Base-by-base conservation (phyloP, 2,888 invertebrate genomes). In the Eilema depressum region DNA sequence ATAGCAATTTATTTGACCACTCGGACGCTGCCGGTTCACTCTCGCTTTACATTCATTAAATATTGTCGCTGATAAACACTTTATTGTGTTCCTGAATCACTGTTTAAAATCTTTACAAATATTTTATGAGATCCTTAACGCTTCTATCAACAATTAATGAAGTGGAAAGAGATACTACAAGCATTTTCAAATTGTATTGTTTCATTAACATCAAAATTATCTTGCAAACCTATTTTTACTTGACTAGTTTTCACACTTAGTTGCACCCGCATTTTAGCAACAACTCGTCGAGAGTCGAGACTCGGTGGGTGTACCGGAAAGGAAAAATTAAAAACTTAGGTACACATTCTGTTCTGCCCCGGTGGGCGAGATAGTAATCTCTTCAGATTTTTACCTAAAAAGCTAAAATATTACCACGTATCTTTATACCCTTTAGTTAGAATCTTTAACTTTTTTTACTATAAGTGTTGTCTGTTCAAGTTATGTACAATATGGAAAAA, bases 21-120 rank as follows among this genome's bases (percentile, higher is more conserved):
- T 41, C 17, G 41, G 17, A 1, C 14, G 41, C 41, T 17, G 17
- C 17, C 41, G 41, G 47, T 47, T 17, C 17, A 20, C 20, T 17
- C 20, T 47, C 47, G 68, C 63, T 78, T 72, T 64, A 71, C 76
- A 75, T 78, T 75, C 74, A 76, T 79, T 81, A 41, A 37, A 80
- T 70, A 69, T 69, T 10, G 53, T 25, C 17, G 53, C 25, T 68
- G 62, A 61, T 67, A 25, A 67, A 62, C 53, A 26, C 20, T 56
- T 63, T 56, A 60, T 30, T 56, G 60, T 23, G 25, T 33, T 62
- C 37, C 63, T 26, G 53, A 63, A 63, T 68, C 56, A 25, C 37
- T 33, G 37, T 62, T 62, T 62, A 14, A 62, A 23, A 30, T 62
- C 23, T 62, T 41, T 11, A 17, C 20, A 63, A 20, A 7, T 41